phyloP scores from a whole-genome alignment of 23 tunicate genomes.

The Ciona savignyi region DNA sequence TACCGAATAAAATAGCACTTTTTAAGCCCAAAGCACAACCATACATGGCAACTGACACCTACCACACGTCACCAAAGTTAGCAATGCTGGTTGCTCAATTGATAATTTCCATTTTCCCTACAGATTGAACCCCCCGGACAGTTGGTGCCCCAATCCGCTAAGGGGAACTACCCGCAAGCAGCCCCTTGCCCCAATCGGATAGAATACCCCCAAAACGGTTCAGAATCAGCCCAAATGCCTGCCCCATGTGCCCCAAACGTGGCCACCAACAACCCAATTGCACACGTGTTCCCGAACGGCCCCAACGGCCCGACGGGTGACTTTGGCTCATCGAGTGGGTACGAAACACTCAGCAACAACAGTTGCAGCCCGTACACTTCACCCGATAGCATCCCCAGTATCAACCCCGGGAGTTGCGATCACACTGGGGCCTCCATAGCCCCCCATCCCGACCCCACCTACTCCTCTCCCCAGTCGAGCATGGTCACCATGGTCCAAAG shows the following conservation, averaged over 20 bases:
- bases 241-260: constrained; percentile 10
- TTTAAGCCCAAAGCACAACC: neutral
- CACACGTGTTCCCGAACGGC: neutral
- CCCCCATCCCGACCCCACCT: constrained; percentile 6
- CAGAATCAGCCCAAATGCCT: neutral
- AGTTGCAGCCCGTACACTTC: constrained; percentile 85
- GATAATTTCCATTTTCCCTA: too few relatives aligned
- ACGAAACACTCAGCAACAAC: constrained; percentile 80
- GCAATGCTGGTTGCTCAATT: too few relatives aligned
- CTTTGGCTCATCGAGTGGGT: constrained; percentile 54
- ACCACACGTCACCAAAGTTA: too few relatives aligned
- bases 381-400: constrained; percentile 38
- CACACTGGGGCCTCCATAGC: constrained; percentile 1
- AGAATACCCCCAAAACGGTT: neutral
- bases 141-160: neutral
- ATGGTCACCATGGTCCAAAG: constrained; percentile 11
- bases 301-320: neutral
- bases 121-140: neutral
- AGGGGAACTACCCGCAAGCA: neutral
- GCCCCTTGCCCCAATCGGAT: neutral
- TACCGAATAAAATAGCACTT: neutral
- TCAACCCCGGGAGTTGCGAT: constrained; percentile 26
- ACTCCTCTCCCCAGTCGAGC: constrained; percentile 3
- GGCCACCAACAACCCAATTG: constrained; percentile 1
- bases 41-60: neutral